phyloP scores from a whole-genome alignment of 2,113 vertebrate genomes.

The Bombycilla garrulus region DNA sequence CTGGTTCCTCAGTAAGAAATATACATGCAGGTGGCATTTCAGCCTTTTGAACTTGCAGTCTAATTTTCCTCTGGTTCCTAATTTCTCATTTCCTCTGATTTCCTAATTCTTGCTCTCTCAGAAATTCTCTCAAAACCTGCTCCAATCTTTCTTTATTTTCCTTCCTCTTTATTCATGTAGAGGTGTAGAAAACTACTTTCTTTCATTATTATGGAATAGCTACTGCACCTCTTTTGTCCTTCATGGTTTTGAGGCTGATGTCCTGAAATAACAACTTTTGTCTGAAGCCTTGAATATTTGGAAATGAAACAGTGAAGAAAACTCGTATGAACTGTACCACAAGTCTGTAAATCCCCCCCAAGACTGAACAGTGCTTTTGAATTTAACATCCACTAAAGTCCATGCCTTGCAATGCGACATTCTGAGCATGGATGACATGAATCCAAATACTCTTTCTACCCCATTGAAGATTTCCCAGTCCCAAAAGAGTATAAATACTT shows the following conservation, averaged over 20 bases:
- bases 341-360: background rate
- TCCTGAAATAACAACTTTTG: background rate
- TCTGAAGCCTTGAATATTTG: background rate
- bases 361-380: background rate
- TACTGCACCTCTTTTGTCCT: background rate
- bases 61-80: background rate
- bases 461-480: background rate
- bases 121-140: background rate
- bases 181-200: background rate
- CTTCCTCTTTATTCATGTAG: background rate
- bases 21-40: background rate
- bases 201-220: background rate
- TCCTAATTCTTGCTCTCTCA: background rate
- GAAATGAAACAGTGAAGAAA: background rate
- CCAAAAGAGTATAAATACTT: background rate
- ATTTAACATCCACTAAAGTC: background rate
- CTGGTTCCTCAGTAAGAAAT: background rate
- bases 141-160: background rate
- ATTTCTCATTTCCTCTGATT: no score
- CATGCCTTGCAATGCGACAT: background rate
- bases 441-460: background rate
- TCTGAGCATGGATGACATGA: background rate
- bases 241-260: background rate
- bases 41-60: conserved; percentile 1
- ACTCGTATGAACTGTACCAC: background rate